A percentile compares a stretch with the other conserved stretches of the same genome.
These are phyloP conservation scores for Epiperipatus broadwayi DNA, from an alignment of 2,888 invertebrate species.

Conservation along the genomic window DNA sequence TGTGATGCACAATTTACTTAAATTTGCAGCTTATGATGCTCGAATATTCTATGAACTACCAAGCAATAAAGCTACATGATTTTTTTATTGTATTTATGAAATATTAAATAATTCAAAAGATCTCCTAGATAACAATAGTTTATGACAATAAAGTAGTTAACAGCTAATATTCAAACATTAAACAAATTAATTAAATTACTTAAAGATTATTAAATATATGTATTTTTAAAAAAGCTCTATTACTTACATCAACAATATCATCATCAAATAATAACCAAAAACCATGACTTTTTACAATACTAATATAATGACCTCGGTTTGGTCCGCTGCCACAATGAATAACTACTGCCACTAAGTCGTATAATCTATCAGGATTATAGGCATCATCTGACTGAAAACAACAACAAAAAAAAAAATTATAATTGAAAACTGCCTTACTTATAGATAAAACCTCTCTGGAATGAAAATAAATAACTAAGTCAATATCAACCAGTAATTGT, in stretches of 20 bases:
- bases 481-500: too few species aligned
- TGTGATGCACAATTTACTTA: too few species aligned
- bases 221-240: conserved; percentile 13
- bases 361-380: conserved; percentile 88
- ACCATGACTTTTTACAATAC: conserved; percentile 96
- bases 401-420: conserved; percentile 12
- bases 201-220: background rate
- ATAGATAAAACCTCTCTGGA: background rate
- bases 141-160: background rate
- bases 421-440: background rate
- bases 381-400: conserved; percentile 78
- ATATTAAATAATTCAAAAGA: too few species aligned
- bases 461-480: background rate
- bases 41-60: too few species aligned
- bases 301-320: conserved; percentile 97
- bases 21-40: too few species aligned
- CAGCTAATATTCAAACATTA: background rate
- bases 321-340: conserved; percentile 99
- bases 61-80: too few species aligned
- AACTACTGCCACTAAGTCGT: conserved; percentile 95
- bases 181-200: background rate
- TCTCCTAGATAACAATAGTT: background rate
- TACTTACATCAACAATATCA: conserved; percentile 94
- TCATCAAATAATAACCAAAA: conserved; percentile 99
- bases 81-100: too few species aligned